phyloP scores from a whole-genome alignment of 2,113 vertebrate species.

The Pelodiscus sinensis region DNA sequence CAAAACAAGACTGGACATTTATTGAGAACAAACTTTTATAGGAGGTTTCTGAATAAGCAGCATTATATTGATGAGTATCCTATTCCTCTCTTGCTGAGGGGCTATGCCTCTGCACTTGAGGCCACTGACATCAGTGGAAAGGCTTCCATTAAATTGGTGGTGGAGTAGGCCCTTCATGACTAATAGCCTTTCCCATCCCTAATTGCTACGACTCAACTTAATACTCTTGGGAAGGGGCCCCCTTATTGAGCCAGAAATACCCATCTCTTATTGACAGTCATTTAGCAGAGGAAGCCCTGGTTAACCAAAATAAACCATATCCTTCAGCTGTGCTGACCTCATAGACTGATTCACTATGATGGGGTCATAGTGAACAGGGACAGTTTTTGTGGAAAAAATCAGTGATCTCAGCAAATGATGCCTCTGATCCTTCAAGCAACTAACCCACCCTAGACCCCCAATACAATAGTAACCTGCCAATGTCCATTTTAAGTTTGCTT shows the following conservation, averaged over 20 bases:
- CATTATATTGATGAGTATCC: background rate
- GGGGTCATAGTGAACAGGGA: background rate
- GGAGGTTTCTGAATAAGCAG: background rate
- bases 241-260: background rate
- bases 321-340: background rate
- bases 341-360: background rate
- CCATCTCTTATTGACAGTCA: background rate
- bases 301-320: background rate
- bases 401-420: background rate
- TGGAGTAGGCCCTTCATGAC: accelerated
- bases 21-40: background rate
- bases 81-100: background rate
- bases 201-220: background rate
- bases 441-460: background rate
- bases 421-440: background rate
- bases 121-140: background rate
- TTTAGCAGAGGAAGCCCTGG: background rate
- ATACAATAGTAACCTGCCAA: background rate
- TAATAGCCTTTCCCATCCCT: background rate
- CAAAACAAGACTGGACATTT: background rate
- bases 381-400: background rate
- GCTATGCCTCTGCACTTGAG: background rate
- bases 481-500: background rate
- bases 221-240: background rate
- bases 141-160: background rate